phyloP scores from a whole-genome alignment of 2,888 invertebrate genomes.

The Andrena trimmerana region DNA sequence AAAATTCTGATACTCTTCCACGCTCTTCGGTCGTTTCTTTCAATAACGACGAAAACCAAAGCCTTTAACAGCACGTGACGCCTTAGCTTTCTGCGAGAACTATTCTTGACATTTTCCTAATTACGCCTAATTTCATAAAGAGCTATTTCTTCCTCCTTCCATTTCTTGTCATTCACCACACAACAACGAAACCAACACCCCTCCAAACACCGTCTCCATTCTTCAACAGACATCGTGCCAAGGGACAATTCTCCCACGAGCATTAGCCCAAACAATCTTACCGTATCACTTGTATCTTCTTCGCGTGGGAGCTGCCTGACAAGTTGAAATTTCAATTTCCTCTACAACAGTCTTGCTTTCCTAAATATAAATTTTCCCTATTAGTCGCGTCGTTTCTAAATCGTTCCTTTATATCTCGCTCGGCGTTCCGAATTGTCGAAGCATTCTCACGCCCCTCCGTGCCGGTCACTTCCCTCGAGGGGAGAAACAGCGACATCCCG shows the following conservation, averaged over 20 bases:
- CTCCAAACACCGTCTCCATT: neutral
- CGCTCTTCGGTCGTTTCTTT: neutral
- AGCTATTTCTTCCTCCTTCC: slow-evolving; percentile 1
- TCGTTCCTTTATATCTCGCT: slow-evolving; percentile 23
- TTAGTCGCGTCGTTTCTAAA: neutral
- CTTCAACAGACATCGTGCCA: neutral
- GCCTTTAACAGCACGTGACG: neutral
- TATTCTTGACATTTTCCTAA: slow-evolving; percentile 1
- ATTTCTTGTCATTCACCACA: neutral
- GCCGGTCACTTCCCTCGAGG: slow-evolving; percentile 2
- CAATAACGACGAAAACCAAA: neutral
- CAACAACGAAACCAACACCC: neutral
- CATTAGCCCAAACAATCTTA: slow-evolving; percentile 3
- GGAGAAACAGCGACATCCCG: neutral
- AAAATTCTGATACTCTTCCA: neutral
- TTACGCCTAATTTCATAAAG: slow-evolving; percentile 22
- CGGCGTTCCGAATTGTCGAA: neutral
- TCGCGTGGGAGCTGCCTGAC: slow-evolving; percentile 1
- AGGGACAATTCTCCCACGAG: slow-evolving; percentile 5
- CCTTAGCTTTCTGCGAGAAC: neutral
- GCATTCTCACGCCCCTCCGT: neutral
- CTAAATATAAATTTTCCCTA: slow-evolving; percentile 36
- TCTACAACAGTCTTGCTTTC: slow-evolving; percentile 33
- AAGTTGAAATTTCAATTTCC: slow-evolving; percentile 29
- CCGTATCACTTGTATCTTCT: neutral